These are phyloP conservation scores for Leptocoma aspasia DNA, from an alignment of 2,113 vertebrate species.

Conservation along the genomic window DNA sequence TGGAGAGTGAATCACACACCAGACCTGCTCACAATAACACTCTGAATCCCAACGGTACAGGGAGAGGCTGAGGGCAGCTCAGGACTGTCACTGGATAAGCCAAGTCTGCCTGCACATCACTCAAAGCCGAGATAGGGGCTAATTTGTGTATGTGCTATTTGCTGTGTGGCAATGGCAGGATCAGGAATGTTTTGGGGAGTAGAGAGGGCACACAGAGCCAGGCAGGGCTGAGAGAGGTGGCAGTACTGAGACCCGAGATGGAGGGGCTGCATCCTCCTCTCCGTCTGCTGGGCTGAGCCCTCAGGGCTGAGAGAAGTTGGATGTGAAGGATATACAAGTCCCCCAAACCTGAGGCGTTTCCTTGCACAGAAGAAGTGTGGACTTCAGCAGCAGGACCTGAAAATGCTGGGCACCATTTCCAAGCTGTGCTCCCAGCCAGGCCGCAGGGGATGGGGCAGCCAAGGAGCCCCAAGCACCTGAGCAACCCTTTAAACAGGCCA, in stretches of 20 bases:
- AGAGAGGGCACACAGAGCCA: neutral
- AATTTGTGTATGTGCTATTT: neutral
- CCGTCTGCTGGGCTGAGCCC: neutral
- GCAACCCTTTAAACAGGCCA: neutral
- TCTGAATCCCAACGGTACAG: rapidly evolving
- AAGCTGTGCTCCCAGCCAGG: rapidly evolving
- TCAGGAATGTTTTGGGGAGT: neutral
- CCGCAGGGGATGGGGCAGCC: rapidly evolving
- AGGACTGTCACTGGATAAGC: neutral
- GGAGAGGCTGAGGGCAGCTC: neutral
- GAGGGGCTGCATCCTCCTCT: neutral
- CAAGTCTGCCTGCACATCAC: neutral
- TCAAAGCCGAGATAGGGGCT: neutral
- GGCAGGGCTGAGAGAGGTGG: neutral
- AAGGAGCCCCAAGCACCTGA: neutral
- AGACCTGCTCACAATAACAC: neutral
- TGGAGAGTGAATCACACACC: neutral
- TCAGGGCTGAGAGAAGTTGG: rapidly evolving
- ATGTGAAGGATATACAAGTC: neutral
- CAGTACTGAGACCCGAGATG: rapidly evolving
- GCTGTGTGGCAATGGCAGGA: neutral
- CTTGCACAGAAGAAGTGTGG: neutral
- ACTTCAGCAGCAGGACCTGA: neutral
- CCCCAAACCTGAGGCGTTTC: neutral
- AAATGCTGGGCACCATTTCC: rapidly evolving